These are phyloP conservation scores for Tigriopus japonicus DNA, from an alignment of 1,140 invertebrate species.

Conservation along the genomic window DNA sequence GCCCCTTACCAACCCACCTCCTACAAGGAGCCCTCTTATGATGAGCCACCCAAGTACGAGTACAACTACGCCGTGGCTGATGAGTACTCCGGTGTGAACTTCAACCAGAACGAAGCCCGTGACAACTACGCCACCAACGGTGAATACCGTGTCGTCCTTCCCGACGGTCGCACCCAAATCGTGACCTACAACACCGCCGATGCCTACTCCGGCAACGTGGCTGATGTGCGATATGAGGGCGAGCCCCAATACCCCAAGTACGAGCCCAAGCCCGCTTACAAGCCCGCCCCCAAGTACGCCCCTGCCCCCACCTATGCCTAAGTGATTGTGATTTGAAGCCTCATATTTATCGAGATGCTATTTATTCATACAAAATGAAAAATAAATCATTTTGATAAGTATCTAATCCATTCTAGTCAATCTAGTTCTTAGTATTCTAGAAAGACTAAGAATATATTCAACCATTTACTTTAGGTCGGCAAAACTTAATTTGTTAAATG, in stretches of 20 bases:
- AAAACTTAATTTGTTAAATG: no score
- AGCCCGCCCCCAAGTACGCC: no score
- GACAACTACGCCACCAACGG: constrained; percentile 1
- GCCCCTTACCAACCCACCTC: background rate
- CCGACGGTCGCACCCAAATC: constrained; percentile 13
- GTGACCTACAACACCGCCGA: constrained; percentile 8
- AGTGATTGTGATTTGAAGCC: no score
- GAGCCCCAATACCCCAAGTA: background rate
- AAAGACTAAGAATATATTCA: no score
- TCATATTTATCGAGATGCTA: no score
- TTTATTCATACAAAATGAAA: no score
- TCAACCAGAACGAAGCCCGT: background rate
- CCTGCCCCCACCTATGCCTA: no score
- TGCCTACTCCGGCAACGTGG: constrained; percentile 1
- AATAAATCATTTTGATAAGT: no score
- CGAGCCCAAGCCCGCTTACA: no score
- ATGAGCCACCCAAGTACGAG: background rate
- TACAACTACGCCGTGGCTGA: constrained; percentile 7
- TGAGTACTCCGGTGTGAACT: constrained; percentile 7
- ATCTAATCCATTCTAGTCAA: no score
- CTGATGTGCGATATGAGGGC: constrained; percentile 9
- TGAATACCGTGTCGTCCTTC: constrained; percentile 3
- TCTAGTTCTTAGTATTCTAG: no score
- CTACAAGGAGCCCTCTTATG: background rate
- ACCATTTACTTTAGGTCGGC: no score